phyloP scores from a whole-genome alignment of 2,888 invertebrate species.

The Eugnorisma glareosa region DNA sequence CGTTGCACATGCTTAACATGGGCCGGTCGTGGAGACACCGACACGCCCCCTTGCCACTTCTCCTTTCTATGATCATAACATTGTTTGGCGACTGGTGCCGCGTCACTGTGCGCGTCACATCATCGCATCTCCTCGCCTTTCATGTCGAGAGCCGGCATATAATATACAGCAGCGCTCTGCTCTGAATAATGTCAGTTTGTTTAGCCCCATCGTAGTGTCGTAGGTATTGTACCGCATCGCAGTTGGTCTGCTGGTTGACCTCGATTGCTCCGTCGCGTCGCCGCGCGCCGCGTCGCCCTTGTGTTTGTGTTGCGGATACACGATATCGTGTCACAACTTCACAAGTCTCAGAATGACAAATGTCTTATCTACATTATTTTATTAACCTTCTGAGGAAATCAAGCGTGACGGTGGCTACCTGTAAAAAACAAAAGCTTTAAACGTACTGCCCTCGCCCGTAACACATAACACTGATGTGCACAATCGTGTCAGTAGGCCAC shows the following conservation, averaged over 20 bases:
- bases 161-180: background rate
- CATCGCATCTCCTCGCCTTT: background rate
- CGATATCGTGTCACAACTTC: background rate
- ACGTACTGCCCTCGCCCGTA: background rate
- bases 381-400: background rate
- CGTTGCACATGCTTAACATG: too few relatives aligned
- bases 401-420: background rate
- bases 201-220: background rate
- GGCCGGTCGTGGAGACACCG: too few relatives aligned
- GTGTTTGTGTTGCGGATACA: constrained; percentile 1
- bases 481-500: constrained; percentile 38
- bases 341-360: background rate
- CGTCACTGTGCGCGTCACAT: background rate
- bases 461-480: background rate
- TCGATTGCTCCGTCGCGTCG: background rate
- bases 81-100: background rate
- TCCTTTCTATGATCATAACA: too few relatives aligned
- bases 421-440: background rate
- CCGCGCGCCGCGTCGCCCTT: background rate
- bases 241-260: background rate
- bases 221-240: background rate
- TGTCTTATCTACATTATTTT: background rate
- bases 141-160: background rate
- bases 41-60: too few relatives aligned
- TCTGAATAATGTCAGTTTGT: constrained; percentile 5